Evolutionary conservation across 2,888 invertebrate species (phyloP), one percentile per base, ranked within the genome.

Genomic region (Pherbina coryleti): DNA sequence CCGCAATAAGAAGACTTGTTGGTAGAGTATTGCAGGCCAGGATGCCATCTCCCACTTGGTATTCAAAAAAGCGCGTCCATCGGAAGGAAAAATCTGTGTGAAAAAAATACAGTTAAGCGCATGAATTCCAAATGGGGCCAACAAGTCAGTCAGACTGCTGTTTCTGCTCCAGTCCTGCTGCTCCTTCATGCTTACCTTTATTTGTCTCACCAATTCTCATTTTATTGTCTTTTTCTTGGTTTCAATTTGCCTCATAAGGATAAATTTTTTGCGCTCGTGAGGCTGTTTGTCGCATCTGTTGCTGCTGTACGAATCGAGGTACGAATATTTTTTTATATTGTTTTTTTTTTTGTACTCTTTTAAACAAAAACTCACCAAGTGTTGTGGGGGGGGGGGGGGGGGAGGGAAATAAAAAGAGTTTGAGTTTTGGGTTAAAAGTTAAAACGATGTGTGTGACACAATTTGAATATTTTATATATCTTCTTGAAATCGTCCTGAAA

Each of bases 221-320:
- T 44, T 73, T 62, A 73, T 73, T 73, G 73, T 73, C 49, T 49
- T 72, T 60, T 22, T 31, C 44, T 28, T 28, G 62, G 17, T 73
- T 73, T 62, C 44, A 60, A 25, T 60, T 51, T 34, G 34, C 28
- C 60, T 49, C 25, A 7, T 62, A 28, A 62, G 60, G 60, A 14
- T 62, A 22, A 2, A 37, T 69, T 8, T 37, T 19, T 5, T 53
- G 70, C 19, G 83, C 81, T 80, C 85, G 85, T 85, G 84, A 85
- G 83, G 85, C 79, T 86, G 83, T 86, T 86, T 80, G 71, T 64
- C 82, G 83, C 87, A 87, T 86, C 84, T 87, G 87, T 86, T 86
- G 86, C 86, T 84, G 80, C 71, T 76, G 28, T 37, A 14, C 44
- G 49, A 22, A 19, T 14, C 44, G 28, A 62, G 73, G 22, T 62